Conservation (phyloP, 2,888 invertebrate genomes). For the Craniophora ligustri region DNA sequence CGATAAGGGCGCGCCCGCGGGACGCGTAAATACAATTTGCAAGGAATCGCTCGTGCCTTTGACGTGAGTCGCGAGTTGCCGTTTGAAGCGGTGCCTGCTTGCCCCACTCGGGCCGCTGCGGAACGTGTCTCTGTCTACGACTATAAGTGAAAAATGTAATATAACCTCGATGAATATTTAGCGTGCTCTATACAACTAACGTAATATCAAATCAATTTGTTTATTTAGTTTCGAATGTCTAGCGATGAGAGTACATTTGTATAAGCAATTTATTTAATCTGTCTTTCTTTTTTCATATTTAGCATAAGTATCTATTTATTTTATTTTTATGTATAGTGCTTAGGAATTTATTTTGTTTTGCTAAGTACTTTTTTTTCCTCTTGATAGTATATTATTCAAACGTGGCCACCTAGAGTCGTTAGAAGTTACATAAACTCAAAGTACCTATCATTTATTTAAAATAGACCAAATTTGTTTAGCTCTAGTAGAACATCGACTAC, state of each 20-base stretch:
- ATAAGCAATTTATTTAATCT: too few relatives aligned
- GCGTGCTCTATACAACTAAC: slow-evolving; percentile 36
- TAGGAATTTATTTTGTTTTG: too few relatives aligned
- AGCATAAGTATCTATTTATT: too few relatives aligned
- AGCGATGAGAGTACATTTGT: not conserved
- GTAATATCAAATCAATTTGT: slow-evolving; percentile 35
- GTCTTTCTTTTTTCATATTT: too few relatives aligned
- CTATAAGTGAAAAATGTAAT: slow-evolving; percentile 54
- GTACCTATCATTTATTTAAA: too few relatives aligned
- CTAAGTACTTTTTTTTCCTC: too few relatives aligned
- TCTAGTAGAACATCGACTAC: too few relatives aligned
- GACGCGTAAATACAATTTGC: slow-evolving; percentile 87
- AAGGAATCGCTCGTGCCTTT: slow-evolving; percentile 85
- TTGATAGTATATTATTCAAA: too few relatives aligned
- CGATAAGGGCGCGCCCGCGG: slow-evolving; percentile 84
- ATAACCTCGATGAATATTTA: slow-evolving; percentile 50
- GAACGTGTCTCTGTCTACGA: slow-evolving; percentile 41
- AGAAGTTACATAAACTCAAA: too few relatives aligned
- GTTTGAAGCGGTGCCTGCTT: slow-evolving; percentile 76
- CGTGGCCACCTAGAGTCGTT: too few relatives aligned
- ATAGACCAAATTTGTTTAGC: too few relatives aligned
- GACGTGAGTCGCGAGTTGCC: slow-evolving; percentile 74
- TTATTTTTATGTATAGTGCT: too few relatives aligned
- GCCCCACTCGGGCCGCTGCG: slow-evolving; percentile 28
- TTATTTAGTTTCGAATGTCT: slow-evolving; percentile 32